Conservation (phyloP, 2,113 vertebrate species). For the Notothenia rossii region DNA sequence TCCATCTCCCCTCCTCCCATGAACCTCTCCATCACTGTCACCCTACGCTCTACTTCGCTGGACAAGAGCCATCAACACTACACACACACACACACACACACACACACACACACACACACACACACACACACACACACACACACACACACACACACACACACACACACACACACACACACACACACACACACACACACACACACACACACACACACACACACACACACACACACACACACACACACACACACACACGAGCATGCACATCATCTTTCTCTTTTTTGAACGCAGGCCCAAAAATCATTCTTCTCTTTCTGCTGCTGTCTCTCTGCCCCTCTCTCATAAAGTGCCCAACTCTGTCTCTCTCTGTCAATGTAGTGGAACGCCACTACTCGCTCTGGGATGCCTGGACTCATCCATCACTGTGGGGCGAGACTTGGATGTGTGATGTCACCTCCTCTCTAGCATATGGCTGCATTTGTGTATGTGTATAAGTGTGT, state of each 20-base stretch:
- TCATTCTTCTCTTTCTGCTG: constrained; percentile 69
- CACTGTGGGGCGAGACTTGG: constrained; percentile 53
- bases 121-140: constrained; percentile 14
- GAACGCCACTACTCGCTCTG: constrained; percentile 63
- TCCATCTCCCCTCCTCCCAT: constrained; percentile 54
- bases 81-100: constrained; percentile 14
- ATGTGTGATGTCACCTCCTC: constrained; percentile 60
- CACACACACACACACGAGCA: constrained; percentile 7
- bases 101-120: constrained; percentile 13
- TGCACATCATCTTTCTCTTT: constrained; percentile 26
- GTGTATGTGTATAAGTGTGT: constrained; percentile 30
- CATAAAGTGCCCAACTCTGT: constrained; percentile 58
- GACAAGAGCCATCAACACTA: constrained; percentile 60
- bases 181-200: constrained; percentile 16
- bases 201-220: constrained; percentile 14
- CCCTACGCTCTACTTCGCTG: constrained; percentile 64
- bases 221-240: constrained; percentile 14
- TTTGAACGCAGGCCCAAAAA: constrained; percentile 59
- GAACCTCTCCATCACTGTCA: constrained; percentile 82
- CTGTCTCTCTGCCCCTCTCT: constrained; percentile 47
- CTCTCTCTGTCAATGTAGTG: constrained; percentile 70
- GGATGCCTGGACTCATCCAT: constrained; percentile 71
- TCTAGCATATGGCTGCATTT: constrained; percentile 32
- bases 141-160: constrained; percentile 20
- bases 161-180: constrained; percentile 6